Evolutionary conservation across 2,797 vertebrate genomes (phyloP).

Genomic region (Phalloptychus januarius): DNA sequence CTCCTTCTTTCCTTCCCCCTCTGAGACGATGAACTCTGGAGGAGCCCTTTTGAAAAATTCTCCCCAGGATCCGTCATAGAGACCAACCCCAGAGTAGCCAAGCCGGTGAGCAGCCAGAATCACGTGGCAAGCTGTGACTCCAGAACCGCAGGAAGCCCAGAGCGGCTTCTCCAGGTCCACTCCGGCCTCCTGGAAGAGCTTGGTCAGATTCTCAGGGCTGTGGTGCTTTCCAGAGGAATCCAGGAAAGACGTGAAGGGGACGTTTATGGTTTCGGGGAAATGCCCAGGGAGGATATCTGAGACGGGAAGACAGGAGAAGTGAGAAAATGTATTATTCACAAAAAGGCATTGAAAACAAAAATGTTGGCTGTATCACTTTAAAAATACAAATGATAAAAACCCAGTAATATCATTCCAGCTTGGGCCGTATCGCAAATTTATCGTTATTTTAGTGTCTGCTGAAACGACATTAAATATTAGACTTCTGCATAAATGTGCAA

Average conservation of each 20-base stretch:
- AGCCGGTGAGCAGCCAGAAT: slow-evolving; percentile 89
- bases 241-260: slow-evolving; percentile 89
- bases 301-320: neutral
- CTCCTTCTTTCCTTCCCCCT: slow-evolving; percentile 44
- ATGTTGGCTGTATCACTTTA: neutral
- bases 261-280: slow-evolving; percentile 87
- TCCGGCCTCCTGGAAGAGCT: slow-evolving; percentile 83
- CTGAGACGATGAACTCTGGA: slow-evolving; percentile 83
- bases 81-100: slow-evolving; percentile 83
- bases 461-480: neutral
- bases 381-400: neutral
- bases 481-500: neutral
- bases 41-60: slow-evolving; percentile 91
- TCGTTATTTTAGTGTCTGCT: neutral
- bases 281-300: slow-evolving; percentile 88
- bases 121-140: slow-evolving; percentile 91
- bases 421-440: neutral
- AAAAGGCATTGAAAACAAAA: neutral
- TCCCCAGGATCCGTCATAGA: slow-evolving; percentile 93
- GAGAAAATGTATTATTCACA: neutral
- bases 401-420: neutral
- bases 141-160: slow-evolving; percentile 88
- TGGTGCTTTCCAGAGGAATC: slow-evolving; percentile 84
- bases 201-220: slow-evolving; percentile 79
- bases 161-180: slow-evolving; percentile 87